These are phyloP conservation scores for Diplodus puntazzo DNA, from an alignment of 2,797 vertebrate species.

Conservation along the genomic window DNA sequence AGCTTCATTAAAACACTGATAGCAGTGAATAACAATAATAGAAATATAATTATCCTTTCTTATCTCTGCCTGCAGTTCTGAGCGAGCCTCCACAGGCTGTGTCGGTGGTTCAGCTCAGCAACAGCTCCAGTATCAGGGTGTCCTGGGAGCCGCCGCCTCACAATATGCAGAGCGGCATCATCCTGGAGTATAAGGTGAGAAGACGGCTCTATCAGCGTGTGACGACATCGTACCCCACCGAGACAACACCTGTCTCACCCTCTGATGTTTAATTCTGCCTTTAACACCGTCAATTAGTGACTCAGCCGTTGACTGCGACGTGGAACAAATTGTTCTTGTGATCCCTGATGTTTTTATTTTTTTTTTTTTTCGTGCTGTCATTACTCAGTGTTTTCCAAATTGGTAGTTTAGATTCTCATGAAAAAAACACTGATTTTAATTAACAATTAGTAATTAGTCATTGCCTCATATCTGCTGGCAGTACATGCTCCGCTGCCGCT, in stretches of 20 bases:
- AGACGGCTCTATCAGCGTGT: neutral
- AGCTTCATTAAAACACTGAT: neutral
- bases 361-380: neutral
- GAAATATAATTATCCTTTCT: constrained; percentile 1
- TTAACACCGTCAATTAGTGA: neutral
- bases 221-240: neutral
- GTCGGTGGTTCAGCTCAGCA: constrained; percentile 89
- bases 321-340: constrained; percentile 22
- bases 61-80: constrained; percentile 82
- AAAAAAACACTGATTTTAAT: constrained; percentile 60
- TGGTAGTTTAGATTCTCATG: constrained; percentile 39
- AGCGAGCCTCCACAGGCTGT: constrained; percentile 91
- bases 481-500: constrained; percentile 23
- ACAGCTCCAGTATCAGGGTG: constrained; percentile 92
- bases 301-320: neutral
- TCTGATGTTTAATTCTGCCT: constrained; percentile 16
- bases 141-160: constrained; percentile 94
- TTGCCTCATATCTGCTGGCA: constrained; percentile 59
- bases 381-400: constrained; percentile 44
- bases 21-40: constrained; percentile 18
- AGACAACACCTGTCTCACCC: constrained; percentile 1
- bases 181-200: constrained; percentile 93
- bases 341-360: constrained; percentile 20
- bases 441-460: constrained; percentile 67
- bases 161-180: constrained; percentile 87